Percentiles rank a stretch among this genome's conserved stretches.
phyloP scores from a whole-genome alignment of 2,797 vertebrate species.

The Notolabrus celidotus region DNA sequence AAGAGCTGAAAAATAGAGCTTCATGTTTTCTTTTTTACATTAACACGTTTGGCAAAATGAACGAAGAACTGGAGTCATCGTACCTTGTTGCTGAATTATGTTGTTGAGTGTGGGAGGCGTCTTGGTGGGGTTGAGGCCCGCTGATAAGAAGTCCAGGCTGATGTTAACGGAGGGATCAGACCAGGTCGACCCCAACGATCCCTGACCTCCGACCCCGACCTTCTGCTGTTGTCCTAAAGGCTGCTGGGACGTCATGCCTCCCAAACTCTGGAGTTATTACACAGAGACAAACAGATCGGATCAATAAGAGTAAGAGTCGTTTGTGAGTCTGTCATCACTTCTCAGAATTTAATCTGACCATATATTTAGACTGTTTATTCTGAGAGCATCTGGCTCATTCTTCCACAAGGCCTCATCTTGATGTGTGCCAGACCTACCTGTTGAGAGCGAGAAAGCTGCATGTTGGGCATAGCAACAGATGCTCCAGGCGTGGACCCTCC shows the following conservation, averaged over 20 bases:
- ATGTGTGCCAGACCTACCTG: constrained; percentile 62
- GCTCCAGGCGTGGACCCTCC: constrained; percentile 79
- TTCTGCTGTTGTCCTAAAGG: constrained; percentile 90
- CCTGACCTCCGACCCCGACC: constrained; percentile 84
- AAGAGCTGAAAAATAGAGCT: no score
- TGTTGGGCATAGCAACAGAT: constrained; percentile 60
- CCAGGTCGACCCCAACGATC: constrained; percentile 93
- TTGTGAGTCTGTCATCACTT: neutral
- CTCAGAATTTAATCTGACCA: neutral
- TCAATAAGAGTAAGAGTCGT: no score
- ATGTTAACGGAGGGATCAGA: constrained; percentile 99
- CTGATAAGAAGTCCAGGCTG: constrained; percentile 96
- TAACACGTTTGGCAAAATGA: neutral
- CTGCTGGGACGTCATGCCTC: constrained; percentile 77
- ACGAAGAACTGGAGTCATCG: neutral
- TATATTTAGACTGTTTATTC: neutral
- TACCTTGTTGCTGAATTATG: constrained; percentile 98
- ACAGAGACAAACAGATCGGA: no score
- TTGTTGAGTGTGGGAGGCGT: constrained; percentile 95
- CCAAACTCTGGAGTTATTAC: constrained; percentile 87
- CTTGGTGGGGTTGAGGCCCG: constrained; percentile 95
- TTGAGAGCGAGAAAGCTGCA: constrained; percentile 79
- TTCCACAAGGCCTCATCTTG: neutral
- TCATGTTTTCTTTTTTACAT: no score
- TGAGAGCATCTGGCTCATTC: neutral